phyloP scores from a whole-genome alignment of 2,797 vertebrate genomes.

The Luscinia luscinia region DNA sequence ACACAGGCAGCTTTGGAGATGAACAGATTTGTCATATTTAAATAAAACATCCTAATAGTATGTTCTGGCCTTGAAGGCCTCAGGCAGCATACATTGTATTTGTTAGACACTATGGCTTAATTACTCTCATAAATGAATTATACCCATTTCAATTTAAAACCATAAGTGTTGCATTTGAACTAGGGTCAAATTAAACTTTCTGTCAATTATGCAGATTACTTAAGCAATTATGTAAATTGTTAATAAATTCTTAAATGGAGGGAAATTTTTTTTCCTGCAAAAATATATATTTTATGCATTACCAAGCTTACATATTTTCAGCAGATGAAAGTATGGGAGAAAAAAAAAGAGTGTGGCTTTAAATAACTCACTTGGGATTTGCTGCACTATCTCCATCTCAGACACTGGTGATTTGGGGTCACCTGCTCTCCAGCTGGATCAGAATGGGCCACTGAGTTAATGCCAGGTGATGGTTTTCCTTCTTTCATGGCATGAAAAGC shows the following conservation, averaged over 20 bases:
- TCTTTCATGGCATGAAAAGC: not conserved
- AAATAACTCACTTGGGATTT: not conserved
- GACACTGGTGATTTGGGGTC: not conserved
- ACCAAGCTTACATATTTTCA: constrained; percentile 35
- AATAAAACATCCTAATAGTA: constrained; percentile 86
- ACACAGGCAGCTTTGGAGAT: constrained; percentile 70
- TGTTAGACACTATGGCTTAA: constrained; percentile 86
- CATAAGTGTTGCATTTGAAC: constrained; percentile 84
- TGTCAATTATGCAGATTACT: constrained; percentile 82
- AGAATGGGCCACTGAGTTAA: not conserved
- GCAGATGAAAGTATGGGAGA: not conserved
- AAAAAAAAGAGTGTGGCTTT: not conserved
- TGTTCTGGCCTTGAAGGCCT: constrained; percentile 82
- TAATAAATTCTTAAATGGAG: constrained; percentile 83
- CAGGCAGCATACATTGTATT: constrained; percentile 82
- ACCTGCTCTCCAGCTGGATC: not conserved
- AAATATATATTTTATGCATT: constrained; percentile 75
- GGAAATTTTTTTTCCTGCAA: constrained; percentile 72
- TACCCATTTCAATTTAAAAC: constrained; percentile 86
- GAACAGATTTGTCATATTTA: constrained; percentile 81
- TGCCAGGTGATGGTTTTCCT: not conserved
- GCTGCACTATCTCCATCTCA: not conserved
- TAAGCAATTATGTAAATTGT: constrained; percentile 85
- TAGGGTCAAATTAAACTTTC: constrained; percentile 83
- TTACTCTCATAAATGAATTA: constrained; percentile 91